A percentile compares a stretch with the other conserved stretches of the same genome.
These are phyloP conservation scores for Ceyx margarethae DNA, from an alignment of 2,113 vertebrate species.

Conservation along the genomic window DNA sequence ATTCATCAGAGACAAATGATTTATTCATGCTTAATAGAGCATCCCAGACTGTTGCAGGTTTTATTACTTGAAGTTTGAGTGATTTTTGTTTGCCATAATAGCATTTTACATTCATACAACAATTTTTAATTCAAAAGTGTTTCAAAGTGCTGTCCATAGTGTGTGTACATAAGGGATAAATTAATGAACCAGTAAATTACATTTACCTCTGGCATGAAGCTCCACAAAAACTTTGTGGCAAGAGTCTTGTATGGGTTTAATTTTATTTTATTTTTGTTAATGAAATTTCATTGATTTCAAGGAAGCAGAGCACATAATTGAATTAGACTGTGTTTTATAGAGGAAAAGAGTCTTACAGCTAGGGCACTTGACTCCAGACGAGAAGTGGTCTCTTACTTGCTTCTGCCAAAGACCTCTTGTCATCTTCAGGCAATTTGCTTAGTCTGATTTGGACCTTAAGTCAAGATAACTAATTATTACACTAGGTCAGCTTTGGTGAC, in stretches of 20 bases:
- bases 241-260: background rate
- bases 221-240: background rate
- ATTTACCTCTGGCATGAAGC: background rate
- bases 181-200: slow-evolving; percentile 17
- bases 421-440: background rate
- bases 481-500: background rate
- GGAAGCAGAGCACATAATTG: background rate
- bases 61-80: slow-evolving; percentile 5
- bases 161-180: slow-evolving; percentile 15
- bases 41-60: background rate
- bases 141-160: background rate
- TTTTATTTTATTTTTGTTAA: background rate
- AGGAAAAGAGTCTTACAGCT: background rate
- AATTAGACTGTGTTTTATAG: background rate
- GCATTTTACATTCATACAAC: background rate
- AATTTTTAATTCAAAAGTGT: background rate
- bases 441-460: background rate
- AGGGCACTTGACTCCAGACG: background rate
- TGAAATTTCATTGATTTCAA: background rate
- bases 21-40: slow-evolving; percentile 13
- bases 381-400: background rate
- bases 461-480: background rate
- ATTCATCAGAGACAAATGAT: background rate
- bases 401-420: background rate
- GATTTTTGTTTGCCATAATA: slow-evolving; percentile 16